A percentile compares a stretch with the other conserved stretches of the same genome.
These are phyloP conservation scores for Gerris lacustris DNA, from an alignment of 2,888 invertebrate genomes.

Conservation along the genomic window DNA sequence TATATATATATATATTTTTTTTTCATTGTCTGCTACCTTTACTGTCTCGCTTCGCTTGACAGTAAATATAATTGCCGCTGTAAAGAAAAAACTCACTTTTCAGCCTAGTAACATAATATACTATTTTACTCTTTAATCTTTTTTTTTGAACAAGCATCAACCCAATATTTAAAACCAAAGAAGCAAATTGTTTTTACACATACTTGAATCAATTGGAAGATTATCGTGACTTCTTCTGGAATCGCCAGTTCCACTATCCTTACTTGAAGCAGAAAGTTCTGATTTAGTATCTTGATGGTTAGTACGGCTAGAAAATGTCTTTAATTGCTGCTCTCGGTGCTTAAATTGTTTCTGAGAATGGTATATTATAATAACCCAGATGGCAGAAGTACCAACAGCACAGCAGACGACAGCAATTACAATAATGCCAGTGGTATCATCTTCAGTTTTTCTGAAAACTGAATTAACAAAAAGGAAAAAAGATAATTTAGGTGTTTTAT, in stretches of 20 bases:
- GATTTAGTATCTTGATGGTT: constrained; percentile 53
- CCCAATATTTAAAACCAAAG: not conserved
- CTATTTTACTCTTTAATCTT: too few species aligned
- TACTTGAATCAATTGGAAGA: constrained; percentile 23
- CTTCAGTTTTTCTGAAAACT: constrained; percentile 48
- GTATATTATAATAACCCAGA: constrained; percentile 85
- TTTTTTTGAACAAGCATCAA: too few species aligned
- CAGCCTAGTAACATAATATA: too few species aligned
- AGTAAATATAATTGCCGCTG: too few species aligned
- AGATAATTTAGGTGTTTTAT: not conserved
- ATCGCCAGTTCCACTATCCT: constrained; percentile 70
- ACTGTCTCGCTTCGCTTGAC: too few species aligned
- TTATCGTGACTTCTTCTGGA: constrained; percentile 57
- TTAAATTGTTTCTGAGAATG: constrained; percentile 57
- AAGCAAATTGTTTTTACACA: not conserved
- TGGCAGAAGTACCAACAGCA: constrained; percentile 77
- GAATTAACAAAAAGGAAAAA: constrained; percentile 34
- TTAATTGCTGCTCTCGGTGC: constrained; percentile 32
- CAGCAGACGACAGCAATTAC: constrained; percentile 83
- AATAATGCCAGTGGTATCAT: constrained; percentile 73
- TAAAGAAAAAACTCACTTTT: too few species aligned
- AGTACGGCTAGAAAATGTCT: constrained; percentile 27
- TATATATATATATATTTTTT: too few species aligned
- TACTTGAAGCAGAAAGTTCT: constrained; percentile 57
- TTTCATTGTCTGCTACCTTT: too few species aligned